These are phyloP conservation scores for Carapus acus DNA, from an alignment of 2,797 vertebrate species.

Conservation along the genomic window DNA sequence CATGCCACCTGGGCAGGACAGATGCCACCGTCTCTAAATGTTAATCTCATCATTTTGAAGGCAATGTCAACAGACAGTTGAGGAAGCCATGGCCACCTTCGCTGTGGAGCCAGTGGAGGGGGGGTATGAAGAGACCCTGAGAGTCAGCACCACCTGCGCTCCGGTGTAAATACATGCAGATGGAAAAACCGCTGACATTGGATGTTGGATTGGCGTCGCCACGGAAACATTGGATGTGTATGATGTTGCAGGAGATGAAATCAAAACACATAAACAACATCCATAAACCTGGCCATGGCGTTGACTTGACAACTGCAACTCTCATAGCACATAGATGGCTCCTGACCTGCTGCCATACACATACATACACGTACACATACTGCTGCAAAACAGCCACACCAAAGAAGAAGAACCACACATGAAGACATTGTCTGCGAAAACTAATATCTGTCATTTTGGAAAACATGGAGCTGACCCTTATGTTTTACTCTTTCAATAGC, in stretches of 20 bases:
- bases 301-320: slow-evolving; percentile 10
- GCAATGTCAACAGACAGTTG: slow-evolving; percentile 45
- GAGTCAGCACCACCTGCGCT: slow-evolving; percentile 27
- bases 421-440: no score
- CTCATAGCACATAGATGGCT: not conserved
- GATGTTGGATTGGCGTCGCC: slow-evolving; percentile 8
- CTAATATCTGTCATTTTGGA: no score
- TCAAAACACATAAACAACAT: not conserved
- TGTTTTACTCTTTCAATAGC: no score
- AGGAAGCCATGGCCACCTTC: slow-evolving; percentile 26
- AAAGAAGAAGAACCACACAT: no score
- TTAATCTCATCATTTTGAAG: slow-evolving; percentile 64
- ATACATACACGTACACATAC: slow-evolving; percentile 3
- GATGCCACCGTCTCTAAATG: slow-evolving; percentile 59
- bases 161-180: slow-evolving; percentile 8
- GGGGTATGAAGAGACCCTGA: slow-evolving; percentile 25
- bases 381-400: slow-evolving; percentile 2
- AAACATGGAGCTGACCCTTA: no score
- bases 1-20: slow-evolving; percentile 30
- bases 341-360: not conserved
- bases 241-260: slow-evolving; percentile 5
- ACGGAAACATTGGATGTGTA: not conserved
- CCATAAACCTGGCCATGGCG: not conserved
- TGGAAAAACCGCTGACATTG: slow-evolving; percentile 38
- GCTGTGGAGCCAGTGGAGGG: slow-evolving; percentile 25